Evolutionary conservation across 2,888 invertebrate species (phyloP), one percentile per base, ranked within the genome.

Genomic region (Ellobium chinense): DNA sequence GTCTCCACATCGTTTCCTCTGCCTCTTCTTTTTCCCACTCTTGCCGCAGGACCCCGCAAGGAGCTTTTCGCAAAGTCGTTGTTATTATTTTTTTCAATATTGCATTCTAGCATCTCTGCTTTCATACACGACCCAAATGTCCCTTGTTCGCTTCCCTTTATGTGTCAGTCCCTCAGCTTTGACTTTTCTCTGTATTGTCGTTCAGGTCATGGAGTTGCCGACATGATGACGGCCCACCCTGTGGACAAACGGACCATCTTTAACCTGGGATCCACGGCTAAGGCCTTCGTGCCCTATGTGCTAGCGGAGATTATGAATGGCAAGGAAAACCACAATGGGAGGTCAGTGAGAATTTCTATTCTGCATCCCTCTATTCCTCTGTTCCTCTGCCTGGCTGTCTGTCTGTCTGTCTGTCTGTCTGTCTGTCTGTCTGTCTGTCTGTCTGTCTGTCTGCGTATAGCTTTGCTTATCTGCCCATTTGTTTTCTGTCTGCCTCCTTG

Each of bases 221-320:
- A 87, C 77, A 72, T 85, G 54, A 73, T 63, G 1, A 80, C 74
- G 0, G 82, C 74, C 0, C 80, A 82, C 5, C 80, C 77, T 0
- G 86, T 82, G 0, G 80, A 83, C 56, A 77, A 77, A n/a, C 56
- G 74, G 21, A 87, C 87, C 18, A 34, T 83, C 63, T 87, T 87
- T 78, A 82, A 79, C 60, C 83, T 85, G 54, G 87, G 86, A 1
- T 86, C 86, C 4, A 81, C 85, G n/a, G 78, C 82, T 24, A 87
- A 87, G 75, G 85, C 85, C 5, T 85, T 87, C 31, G 85, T 86
- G 1, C 82, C 85, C 46, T 83, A 85, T 56, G 60, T 81, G 12
- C 2, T 83, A 34, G 81, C 81, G 29, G 76, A 82, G 37, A 58
- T 78, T 24, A 80, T 82, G 76, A 73, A 80, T 66, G 74, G 68